Conservation (phyloP, 2,113 vertebrate genomes). For the Saimiri boliviensis region DNA sequence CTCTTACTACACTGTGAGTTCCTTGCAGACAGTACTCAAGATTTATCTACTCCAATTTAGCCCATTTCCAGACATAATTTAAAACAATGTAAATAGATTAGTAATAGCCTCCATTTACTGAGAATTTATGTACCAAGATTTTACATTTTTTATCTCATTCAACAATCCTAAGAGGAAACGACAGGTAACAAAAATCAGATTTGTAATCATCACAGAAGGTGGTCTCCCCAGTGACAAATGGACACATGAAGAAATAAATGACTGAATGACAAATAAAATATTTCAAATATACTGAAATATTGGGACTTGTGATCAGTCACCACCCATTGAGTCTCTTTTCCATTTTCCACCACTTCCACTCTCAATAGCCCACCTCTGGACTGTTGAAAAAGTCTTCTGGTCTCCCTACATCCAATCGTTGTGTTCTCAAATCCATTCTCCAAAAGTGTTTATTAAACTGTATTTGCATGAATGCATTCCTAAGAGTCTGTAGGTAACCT, state of each 20-base stretch:
- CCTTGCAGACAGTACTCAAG: not conserved
- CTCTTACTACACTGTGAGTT: not conserved
- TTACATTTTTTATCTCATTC: not conserved
- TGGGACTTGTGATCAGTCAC: not conserved
- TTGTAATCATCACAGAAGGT: not conserved
- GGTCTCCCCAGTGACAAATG: not conserved
- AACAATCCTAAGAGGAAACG: not conserved
- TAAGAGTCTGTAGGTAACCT: not conserved
- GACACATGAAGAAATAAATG: not conserved
- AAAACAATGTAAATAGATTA: not conserved
- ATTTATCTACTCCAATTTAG: not conserved
- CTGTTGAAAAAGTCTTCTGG: not conserved
- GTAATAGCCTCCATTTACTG: not conserved
- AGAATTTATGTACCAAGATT: not conserved
- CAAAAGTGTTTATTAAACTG: not conserved
- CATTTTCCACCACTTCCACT: not conserved
- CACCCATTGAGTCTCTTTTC: not conserved
- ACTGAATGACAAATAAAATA: not conserved
- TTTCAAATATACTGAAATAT: not conserved
- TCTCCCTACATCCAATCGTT: not conserved
- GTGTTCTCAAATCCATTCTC: not conserved
- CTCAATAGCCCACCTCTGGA: not conserved
- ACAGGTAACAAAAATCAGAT: not conserved
- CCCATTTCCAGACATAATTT: not conserved
- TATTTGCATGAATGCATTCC: not conserved